These are phyloP conservation scores for Maniola hyperantus DNA, from an alignment of 2,888 invertebrate genomes.

Conservation along the genomic window DNA sequence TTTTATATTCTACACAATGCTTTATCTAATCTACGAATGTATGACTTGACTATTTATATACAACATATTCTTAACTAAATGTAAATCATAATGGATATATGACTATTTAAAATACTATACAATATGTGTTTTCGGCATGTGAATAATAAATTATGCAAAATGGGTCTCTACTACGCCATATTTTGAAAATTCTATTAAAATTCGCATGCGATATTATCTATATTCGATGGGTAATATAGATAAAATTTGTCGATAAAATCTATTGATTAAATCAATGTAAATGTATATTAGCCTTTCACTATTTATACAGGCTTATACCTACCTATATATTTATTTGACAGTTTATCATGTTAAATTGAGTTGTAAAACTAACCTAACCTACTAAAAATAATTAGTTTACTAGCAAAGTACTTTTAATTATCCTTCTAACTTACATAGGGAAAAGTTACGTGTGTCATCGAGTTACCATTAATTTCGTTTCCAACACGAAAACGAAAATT, in stretches of 20 bases:
- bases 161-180: not conserved
- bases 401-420: not conserved
- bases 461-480: constrained; percentile 3
- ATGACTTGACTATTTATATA: not conserved
- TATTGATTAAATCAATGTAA: not conserved
- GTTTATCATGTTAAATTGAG: too few relatives aligned
- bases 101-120: not conserved
- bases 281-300: not conserved
- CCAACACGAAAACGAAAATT: not conserved
- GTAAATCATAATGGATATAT: constrained; percentile 5
- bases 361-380: too few relatives aligned
- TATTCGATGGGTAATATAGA: not conserved
- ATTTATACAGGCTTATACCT: too few relatives aligned
- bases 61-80: constrained; percentile 1
- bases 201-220: constrained; percentile 3
- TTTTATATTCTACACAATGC: not conserved
- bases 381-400: not conserved
- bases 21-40: constrained; percentile 2
- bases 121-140: not conserved
- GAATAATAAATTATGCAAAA: constrained; percentile 8
- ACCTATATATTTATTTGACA: too few relatives aligned
- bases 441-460: constrained; percentile 3
- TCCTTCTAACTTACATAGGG: constrained; percentile 6
- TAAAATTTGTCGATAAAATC: not conserved
- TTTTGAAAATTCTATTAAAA: not conserved